A percentile compares a stretch with the other conserved stretches of the same genome.
Evolutionary conservation across 2,888 invertebrate species (phyloP).

Genomic region (Noctua janthe): DNA sequence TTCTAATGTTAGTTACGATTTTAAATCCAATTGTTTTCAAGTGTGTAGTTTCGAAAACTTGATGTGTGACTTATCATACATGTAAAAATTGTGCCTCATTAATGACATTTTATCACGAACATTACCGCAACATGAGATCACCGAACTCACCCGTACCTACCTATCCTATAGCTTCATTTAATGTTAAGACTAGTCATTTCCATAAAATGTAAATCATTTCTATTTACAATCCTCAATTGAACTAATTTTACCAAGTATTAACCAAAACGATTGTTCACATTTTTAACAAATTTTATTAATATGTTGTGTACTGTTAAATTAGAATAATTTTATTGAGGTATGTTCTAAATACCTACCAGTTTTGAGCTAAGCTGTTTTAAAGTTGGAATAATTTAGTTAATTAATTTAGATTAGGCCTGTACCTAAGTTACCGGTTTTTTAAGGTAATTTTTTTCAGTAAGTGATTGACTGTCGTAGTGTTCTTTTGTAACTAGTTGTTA

Average conservation of each 20-base stretch:
- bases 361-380: slow-evolving; percentile 76
- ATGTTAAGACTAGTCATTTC: slow-evolving; percentile 77
- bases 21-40: slow-evolving; percentile 67
- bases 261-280: slow-evolving; percentile 89
- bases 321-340: slow-evolving; percentile 84
- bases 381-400: slow-evolving; percentile 73
- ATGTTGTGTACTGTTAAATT: slow-evolving; percentile 84
- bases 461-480: slow-evolving; percentile 61
- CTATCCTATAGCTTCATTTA: slow-evolving; percentile 54
- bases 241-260: slow-evolving; percentile 82
- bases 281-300: slow-evolving; percentile 89
- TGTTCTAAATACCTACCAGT: slow-evolving; percentile 80
- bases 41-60: slow-evolving; percentile 68
- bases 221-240: slow-evolving; percentile 72
- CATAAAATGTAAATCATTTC: slow-evolving; percentile 67
- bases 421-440: slow-evolving; percentile 74
- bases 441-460: slow-evolving; percentile 59
- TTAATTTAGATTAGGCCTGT: slow-evolving; percentile 73
- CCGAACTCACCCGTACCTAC: slow-evolving; percentile 60
- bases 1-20: slow-evolving; percentile 69
- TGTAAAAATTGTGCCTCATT: slow-evolving; percentile 72
- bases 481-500: slow-evolving; percentile 55
- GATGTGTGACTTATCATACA: slow-evolving; percentile 64
- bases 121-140: slow-evolving; percentile 34
- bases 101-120: slow-evolving; percentile 43